Evolutionary conservation across 2,888 invertebrate species (phyloP).

Genomic region (Melinopterus prodromus): DNA sequence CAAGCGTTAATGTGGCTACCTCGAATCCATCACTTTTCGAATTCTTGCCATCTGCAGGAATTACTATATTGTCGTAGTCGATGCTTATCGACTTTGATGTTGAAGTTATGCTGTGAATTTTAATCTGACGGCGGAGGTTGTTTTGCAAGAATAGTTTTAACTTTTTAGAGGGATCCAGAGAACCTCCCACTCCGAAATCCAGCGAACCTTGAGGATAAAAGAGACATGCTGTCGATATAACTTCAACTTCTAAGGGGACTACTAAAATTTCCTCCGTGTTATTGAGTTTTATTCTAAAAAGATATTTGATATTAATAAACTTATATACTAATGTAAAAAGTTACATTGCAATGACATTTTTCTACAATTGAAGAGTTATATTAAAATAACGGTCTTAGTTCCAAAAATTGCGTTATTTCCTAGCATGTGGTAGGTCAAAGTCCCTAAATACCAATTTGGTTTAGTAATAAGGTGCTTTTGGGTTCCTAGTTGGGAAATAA

Average conservation of each 20-base stretch:
- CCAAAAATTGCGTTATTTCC: too few species aligned
- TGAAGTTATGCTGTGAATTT: conserved; percentile 70
- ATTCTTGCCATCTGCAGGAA: conserved; percentile 70
- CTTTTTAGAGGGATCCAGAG: conserved; percentile 70
- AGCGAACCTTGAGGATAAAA: conserved; percentile 80
- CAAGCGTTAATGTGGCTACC: conserved; percentile 74
- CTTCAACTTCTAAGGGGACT: conserved; percentile 86
- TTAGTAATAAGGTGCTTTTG: too few species aligned
- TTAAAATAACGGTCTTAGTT: too few species aligned
- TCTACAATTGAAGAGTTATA: neutral
- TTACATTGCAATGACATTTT: neutral
- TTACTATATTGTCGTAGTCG: conserved; percentile 71
- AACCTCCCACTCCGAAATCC: conserved; percentile 85
- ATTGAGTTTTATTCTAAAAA: conserved; percentile 72
- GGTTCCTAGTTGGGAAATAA: too few species aligned
- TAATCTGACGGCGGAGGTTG: conserved; percentile 72
- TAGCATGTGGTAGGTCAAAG: too few species aligned
- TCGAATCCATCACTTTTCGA: conserved; percentile 60
- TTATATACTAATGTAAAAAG: conserved; percentile 9
- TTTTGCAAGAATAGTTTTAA: conserved; percentile 71
- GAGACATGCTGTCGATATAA: conserved; percentile 72
- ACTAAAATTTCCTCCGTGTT: conserved; percentile 74
- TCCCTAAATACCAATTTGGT: too few species aligned
- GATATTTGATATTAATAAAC: neutral
- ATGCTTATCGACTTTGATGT: conserved; percentile 72